A percentile compares a stretch with the other conserved stretches of the same genome.
These are phyloP conservation scores for Oostethus manadensis DNA, from an alignment of 2,113 vertebrate genomes.

Conservation along the genomic window DNA sequence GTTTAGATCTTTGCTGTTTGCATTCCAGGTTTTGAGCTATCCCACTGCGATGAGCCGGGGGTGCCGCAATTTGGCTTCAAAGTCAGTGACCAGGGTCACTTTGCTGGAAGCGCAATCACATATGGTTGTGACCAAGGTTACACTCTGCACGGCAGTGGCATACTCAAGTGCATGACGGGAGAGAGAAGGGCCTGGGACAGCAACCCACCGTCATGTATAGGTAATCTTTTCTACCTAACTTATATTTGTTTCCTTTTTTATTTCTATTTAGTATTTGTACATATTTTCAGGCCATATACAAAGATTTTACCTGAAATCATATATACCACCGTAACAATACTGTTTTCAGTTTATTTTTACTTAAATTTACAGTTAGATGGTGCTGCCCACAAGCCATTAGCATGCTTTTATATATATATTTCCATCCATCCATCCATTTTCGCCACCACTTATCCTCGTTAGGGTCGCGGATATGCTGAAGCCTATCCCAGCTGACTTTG, in stretches of 20 bases:
- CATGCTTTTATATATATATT: constrained; percentile 5
- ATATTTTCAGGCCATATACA: too few relatives aligned
- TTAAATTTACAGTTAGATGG: constrained; percentile 2
- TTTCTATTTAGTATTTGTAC: constrained; percentile 15
- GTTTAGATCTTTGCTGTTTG: neutral
- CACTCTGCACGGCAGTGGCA: constrained; percentile 87
- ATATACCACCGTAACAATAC: neutral
- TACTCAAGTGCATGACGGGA: constrained; percentile 92
- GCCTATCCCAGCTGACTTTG: too few relatives aligned
- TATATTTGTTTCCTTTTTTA: neutral
- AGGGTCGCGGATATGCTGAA: too few relatives aligned
- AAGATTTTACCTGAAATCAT: constrained; percentile 43
- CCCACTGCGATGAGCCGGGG: constrained; percentile 93
- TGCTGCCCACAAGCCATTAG: constrained; percentile 12
- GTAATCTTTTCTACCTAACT: constrained; percentile 59
- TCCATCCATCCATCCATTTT: too few relatives aligned
- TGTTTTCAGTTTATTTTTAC: constrained; percentile 12
- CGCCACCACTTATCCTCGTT: too few relatives aligned
- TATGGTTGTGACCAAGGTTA: constrained; percentile 93
- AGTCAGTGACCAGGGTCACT: constrained; percentile 94
- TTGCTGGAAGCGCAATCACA: constrained; percentile 88
- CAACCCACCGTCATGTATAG: constrained; percentile 89
- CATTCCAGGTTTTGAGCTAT: constrained; percentile 88
- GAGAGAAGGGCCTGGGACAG: constrained; percentile 94
- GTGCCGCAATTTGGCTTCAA: constrained; percentile 96